Base-by-base conservation (phyloP, 2,888 invertebrate species). In the Plebejus argus region DNA sequence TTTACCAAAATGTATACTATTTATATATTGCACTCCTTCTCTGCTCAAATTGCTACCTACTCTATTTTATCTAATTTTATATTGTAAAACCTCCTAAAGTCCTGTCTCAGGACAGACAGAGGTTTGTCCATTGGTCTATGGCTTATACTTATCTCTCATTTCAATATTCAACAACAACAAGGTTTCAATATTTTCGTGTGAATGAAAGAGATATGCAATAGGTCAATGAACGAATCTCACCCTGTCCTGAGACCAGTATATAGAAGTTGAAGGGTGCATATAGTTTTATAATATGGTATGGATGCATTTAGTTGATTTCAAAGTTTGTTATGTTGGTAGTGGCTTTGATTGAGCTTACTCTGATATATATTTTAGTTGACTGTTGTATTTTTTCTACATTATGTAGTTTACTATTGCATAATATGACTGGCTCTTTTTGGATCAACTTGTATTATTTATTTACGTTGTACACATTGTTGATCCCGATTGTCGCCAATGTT, bases 311-410 rank as follows among this genome's bases (percentile, higher is more conserved):
- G 78, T 78, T 71, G 70, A 78, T 77, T 78, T 76, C 53, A 56
- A 77, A 78, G 76, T 74, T 79, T 77, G 78, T 80, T 79, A 77
- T 78, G 70, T 78, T 74, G 76, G 80, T 79, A 81, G 80, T 79
- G 49, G 77, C 79, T 80, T 77, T 78, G 77, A 78, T 72, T 45
- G 75, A 80, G 78, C 70, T 80, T 79, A 78, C 78, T 77, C 78
- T 79, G 77, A 78, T 49, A 49, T 49, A n/a, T n/a, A 80, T 78
- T 80, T 45, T 77, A 74, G 39, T 74, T 74, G 74, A 74, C 45
- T 74, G 74, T 74, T 74, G 74, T 74, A 74, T 74, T 53, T 71
- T 74, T 53, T 53, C 74, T 74, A 74, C 74, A 28, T 18, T 49
- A 18, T 49, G 74, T 74, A 74, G 49, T 49, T 28, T 18, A 66